Conservation (phyloP, 2,888 invertebrate species). For the Noctua janthina region DNA sequence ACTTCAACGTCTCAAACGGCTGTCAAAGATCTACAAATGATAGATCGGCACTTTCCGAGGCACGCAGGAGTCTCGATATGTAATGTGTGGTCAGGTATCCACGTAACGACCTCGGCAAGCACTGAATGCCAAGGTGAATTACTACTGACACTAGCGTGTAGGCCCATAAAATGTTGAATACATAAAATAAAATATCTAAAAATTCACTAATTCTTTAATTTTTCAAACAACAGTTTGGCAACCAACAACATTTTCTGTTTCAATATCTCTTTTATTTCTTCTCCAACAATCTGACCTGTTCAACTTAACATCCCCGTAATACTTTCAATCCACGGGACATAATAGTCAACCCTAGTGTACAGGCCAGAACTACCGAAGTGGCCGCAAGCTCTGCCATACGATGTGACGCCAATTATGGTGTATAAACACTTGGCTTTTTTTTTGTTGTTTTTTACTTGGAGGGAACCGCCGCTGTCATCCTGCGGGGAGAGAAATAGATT, state of each 20-base stretch:
- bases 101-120: not conserved
- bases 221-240: not conserved
- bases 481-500: conserved; percentile 4
- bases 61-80: not conserved
- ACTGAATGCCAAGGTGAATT: not conserved
- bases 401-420: conserved; percentile 31
- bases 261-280: not conserved
- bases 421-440: conserved; percentile 15
- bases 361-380: conserved; percentile 84
- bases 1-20: too few species aligned
- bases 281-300: not conserved
- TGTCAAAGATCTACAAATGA: too few species aligned
- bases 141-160: not conserved
- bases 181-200: not conserved
- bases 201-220: conserved; percentile 8
- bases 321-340: conserved; percentile 84
- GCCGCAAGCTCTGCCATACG: conserved; percentile 77
- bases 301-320: not conserved
- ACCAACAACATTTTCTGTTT: not conserved
- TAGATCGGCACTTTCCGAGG: not conserved
- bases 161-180: not conserved
- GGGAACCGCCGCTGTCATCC: conserved; percentile 48
- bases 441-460: not conserved
- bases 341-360: conserved; percentile 89
- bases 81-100: not conserved